Evolutionary conservation across 2,797 vertebrate species (phyloP).

Genomic region (Mormyrops attenuatus): DNA sequence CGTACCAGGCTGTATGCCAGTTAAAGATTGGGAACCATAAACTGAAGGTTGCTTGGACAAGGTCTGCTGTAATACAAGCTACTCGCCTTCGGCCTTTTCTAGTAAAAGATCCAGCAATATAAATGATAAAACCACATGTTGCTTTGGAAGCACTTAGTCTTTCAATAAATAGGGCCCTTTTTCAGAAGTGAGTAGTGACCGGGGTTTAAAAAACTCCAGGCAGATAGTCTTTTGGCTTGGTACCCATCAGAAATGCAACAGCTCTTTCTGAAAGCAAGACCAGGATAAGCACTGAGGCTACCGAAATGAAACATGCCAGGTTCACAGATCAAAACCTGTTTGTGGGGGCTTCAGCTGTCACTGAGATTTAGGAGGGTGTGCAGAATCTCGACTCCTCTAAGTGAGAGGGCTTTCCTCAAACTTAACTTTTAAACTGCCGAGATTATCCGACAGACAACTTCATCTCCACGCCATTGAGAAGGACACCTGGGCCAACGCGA

Average conservation of each 20-base stretch:
- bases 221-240: not conserved
- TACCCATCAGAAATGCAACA: not conserved
- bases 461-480: not conserved
- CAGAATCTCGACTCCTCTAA: not conserved
- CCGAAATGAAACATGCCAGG: not conserved
- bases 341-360: not conserved
- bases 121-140: not conserved
- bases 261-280: not conserved
- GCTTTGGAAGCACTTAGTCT: not conserved
- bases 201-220: not conserved
- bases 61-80: not conserved
- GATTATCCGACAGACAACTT: not conserved
- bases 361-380: not conserved
- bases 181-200: not conserved
- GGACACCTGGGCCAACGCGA: not conserved
- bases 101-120: not conserved
- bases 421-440: conserved; percentile 5
- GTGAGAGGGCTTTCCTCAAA: not conserved
- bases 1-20: not conserved
- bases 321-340: not conserved
- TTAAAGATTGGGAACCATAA: not conserved
- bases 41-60: not conserved
- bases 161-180: not conserved
- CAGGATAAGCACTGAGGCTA: not conserved
- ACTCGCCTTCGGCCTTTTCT: not conserved